Percentiles rank a stretch among this genome's conserved stretches.
Conservation (phyloP, 2,888 invertebrate species). For the Podabrus alpinus region DNA sequence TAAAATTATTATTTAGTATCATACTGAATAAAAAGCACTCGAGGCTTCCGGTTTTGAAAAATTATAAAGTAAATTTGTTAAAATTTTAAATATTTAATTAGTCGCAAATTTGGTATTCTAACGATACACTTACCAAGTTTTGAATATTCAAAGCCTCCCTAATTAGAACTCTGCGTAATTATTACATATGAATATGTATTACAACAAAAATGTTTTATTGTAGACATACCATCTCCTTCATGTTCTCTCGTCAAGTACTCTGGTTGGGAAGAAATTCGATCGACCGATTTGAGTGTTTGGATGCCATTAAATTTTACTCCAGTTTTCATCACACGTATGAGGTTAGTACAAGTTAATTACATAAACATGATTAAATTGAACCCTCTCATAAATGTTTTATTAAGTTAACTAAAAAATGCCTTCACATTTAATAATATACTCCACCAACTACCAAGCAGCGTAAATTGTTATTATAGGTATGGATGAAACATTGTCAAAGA, state of each 20-base stretch:
- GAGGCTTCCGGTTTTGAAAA: not conserved
- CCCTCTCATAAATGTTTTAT: not conserved
- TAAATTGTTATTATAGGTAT: constrained; percentile 42
- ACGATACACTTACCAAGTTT: not conserved
- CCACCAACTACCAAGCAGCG: constrained; percentile 32
- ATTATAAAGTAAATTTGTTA: not conserved
- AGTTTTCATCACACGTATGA: constrained; percentile 58
- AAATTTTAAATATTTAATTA: constrained; percentile 1
- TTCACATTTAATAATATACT: constrained; percentile 32
- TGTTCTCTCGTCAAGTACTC: constrained; percentile 58
- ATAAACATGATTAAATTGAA: not conserved
- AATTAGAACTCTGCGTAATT: not conserved
- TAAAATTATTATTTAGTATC: not conserved
- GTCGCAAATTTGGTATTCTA: not conserved
- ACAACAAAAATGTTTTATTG: constrained; percentile 43
- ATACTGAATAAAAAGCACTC: not conserved
- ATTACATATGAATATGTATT: constrained; percentile 40
- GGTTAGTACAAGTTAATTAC: constrained; percentile 43
- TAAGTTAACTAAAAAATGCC: not conserved
- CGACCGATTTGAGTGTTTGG: constrained; percentile 56
- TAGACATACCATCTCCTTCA: constrained; percentile 57
- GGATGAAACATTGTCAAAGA: constrained; percentile 43
- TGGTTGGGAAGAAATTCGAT: constrained; percentile 55
- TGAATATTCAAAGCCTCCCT: constrained; percentile 2
- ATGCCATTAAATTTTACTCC: constrained; percentile 57